Evolutionary conservation across 2,888 invertebrate species (phyloP).

Genomic region (Orthonevra nobilis): DNA sequence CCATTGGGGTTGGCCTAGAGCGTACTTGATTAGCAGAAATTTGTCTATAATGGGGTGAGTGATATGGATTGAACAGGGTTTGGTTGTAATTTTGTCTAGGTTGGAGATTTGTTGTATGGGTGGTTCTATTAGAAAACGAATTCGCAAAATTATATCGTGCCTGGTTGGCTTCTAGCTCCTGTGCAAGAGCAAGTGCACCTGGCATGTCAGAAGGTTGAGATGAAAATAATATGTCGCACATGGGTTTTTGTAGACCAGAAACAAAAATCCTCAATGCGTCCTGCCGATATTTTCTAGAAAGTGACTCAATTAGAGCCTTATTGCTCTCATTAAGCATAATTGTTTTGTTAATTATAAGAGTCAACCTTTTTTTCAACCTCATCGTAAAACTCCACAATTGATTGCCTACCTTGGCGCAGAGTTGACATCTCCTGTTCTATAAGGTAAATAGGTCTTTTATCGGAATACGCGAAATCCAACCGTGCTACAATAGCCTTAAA

Average conservation of each 20-base stretch:
- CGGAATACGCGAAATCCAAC: constrained; percentile 54
- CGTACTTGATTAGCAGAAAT: no score
- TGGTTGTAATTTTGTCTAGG: no score
- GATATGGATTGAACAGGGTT: no score
- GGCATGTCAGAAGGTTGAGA: constrained; percentile 41
- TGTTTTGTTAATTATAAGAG: constrained; percentile 39
- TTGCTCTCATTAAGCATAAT: constrained; percentile 16
- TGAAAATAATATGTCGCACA: no score
- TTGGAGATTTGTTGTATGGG: no score
- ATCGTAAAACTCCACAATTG: constrained; percentile 49
- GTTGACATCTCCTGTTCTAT: constrained; percentile 58
- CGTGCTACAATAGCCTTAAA: constrained; percentile 37
- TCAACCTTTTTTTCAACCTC: constrained; percentile 46
- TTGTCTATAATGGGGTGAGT: no score
- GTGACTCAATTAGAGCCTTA: no score
- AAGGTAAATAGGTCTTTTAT: constrained; percentile 51
- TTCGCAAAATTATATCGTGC: no score
- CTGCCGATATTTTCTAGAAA: no score
- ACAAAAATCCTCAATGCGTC: constrained; percentile 20
- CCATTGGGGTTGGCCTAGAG: no score
- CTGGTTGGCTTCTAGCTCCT: constrained; percentile 45
- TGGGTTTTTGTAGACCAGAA: no score
- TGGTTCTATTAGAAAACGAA: no score
- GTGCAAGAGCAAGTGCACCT: constrained; percentile 45
- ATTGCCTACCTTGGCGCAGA: constrained; percentile 45